phyloP scores from a whole-genome alignment of 1,140 invertebrate species.

The Bombus ignitus region DNA sequence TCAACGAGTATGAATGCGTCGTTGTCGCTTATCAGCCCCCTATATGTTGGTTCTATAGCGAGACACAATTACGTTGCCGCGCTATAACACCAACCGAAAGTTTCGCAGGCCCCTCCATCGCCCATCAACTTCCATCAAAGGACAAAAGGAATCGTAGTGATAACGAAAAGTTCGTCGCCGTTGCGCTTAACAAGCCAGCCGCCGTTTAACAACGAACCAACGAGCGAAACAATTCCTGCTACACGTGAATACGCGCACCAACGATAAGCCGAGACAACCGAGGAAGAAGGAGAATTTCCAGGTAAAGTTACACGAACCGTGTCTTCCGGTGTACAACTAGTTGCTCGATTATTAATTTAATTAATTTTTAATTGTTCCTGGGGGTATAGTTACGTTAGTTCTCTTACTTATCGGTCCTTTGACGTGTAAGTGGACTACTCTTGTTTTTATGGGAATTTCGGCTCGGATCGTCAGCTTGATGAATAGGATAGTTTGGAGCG shows the following conservation, averaged over 20 bases:
- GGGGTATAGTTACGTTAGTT: too few species aligned
- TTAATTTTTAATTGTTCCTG: not conserved
- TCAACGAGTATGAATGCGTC: not conserved
- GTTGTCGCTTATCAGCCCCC: conserved; percentile 10
- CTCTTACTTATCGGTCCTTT: too few species aligned
- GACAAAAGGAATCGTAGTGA: conserved; percentile 25
- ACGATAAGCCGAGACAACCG: conserved; percentile 44
- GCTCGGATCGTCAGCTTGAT: not conserved
- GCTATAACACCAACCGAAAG: not conserved
- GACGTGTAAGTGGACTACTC: not conserved
- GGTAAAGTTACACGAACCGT: conserved; percentile 74
- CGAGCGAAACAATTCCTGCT: not conserved
- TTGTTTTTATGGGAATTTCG: not conserved
- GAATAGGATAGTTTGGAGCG: not conserved
- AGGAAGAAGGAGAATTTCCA: conserved; percentile 72
- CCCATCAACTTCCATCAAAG: not conserved
- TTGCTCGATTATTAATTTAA: conserved; percentile 63
- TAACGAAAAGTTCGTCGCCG: conserved; percentile 30
- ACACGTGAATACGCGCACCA: conserved; percentile 37
- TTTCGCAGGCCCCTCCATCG: not conserved
- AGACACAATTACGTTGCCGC: not conserved
- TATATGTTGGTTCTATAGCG: not conserved
- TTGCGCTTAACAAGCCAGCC: not conserved
- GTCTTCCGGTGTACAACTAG: conserved; percentile 79
- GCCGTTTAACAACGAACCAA: not conserved